These are phyloP conservation scores for Calyptommatus sinebrachiatus DNA, from an alignment of 2,113 vertebrate species.

Conservation along the genomic window DNA sequence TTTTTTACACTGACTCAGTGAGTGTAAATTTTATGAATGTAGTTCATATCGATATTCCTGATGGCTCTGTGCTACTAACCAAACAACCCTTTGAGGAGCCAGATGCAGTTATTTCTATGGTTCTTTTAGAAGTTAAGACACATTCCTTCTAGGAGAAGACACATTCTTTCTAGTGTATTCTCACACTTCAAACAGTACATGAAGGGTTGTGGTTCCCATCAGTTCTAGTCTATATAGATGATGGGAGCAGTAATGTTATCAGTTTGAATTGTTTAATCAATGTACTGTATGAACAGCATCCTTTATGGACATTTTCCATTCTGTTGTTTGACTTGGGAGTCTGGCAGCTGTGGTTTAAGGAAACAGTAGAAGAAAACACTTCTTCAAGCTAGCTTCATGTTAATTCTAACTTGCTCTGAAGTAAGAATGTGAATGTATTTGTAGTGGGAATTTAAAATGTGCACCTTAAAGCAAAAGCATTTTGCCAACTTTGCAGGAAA, in stretches of 20 bases:
- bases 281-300: neutral
- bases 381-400: neutral
- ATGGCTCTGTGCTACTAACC: neutral
- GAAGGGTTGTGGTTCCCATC: neutral
- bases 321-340: neutral
- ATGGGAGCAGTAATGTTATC: neutral
- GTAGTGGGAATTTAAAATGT: fast-evolving
- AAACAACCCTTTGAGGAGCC: too few species aligned
- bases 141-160: neutral
- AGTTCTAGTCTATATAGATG: neutral
- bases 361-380: neutral
- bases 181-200: neutral
- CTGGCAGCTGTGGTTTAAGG: neutral
- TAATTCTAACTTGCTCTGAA: neutral
- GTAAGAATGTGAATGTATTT: slow-evolving; percentile 4
- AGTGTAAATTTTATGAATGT: too few species aligned
- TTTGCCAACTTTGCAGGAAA: slow-evolving; percentile 70
- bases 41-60: too few species aligned
- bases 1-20: too few species aligned
- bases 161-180: neutral
- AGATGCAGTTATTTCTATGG: neutral
- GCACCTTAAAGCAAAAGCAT: neutral
- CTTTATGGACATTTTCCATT: neutral
- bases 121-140: neutral
- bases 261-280: neutral